Evolutionary conservation across 2,888 invertebrate genomes (phyloP), one percentile per base, ranked within the genome.

Genomic region (Proisotoma minuta): DNA sequence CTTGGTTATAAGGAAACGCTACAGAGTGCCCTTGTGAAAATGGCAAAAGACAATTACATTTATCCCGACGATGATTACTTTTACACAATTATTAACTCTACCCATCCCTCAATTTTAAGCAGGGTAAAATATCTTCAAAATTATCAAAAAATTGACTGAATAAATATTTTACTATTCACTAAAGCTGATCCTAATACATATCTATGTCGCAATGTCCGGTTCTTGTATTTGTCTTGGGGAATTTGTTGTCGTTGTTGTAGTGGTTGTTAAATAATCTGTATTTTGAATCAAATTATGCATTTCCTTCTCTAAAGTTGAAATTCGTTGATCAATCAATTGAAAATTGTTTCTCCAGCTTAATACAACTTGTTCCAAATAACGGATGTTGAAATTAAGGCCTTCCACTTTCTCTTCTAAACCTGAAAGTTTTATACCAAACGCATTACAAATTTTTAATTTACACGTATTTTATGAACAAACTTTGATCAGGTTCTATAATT

Each of bases 301-400:
- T 23, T 34, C 3, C 22, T 54, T 29, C 53, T 54, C 53, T 20
- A 54, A 24, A 2, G 29, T 20, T 18, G 8, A 29, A 24, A 54
- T 22, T 18, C 53, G 34, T 20, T 54, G 28, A 29, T 54, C 39
- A 54, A 54, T 54, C 27, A 39, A n/a, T 54, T 39, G 29, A 39
- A 54, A 54, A n/a, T 54, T 54, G 8, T 15, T 54, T 20, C 39
- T 29, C 53, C 53, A 54, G n/a, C 39, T 27, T n/a, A 54, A 3
- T 8, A 54, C 12, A 12, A 54, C 39, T 23, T 39, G 39, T 39
- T 54, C 34, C 34, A 54, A 39, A 23, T 34, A 29, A 10, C 39
- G 34, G 18, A 54, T 18, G 53, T 54, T 54, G 22, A 54, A 29
- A 34, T 18, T 8, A 15, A 54, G 10, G 23, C 22, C 20, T 5